A percentile compares a stretch with the other conserved stretches of the same genome.
These are phyloP conservation scores for Phoxinus dragarum DNA, from an alignment of 2,797 vertebrate genomes.

Conservation along the genomic window DNA sequence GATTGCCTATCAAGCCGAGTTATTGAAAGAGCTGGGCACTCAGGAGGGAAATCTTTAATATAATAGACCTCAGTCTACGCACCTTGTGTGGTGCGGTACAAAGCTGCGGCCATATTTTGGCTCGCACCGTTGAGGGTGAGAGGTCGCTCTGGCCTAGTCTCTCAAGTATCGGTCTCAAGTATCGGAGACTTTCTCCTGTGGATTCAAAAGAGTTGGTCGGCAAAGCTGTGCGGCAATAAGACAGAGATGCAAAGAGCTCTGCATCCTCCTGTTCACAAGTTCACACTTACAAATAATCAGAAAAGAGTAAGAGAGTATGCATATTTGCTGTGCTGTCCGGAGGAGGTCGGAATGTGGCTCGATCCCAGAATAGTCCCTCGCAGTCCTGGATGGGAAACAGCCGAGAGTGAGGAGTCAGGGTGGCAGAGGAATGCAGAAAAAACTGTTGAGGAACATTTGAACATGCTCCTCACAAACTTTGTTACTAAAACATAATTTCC, in stretches of 20 bases:
- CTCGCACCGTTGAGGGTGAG: background rate
- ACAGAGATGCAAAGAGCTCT: background rate
- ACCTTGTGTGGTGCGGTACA: background rate
- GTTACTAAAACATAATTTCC: no score
- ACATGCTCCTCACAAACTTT: no score
- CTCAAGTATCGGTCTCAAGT: background rate
- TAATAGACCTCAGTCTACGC: background rate
- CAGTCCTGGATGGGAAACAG: no score
- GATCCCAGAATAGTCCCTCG: no score
- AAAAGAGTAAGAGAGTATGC: no score
- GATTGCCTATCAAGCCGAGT: conserved; percentile 1
- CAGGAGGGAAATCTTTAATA: background rate
- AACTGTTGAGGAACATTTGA: no score
- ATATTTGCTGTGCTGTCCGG: no score
- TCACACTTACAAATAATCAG: no score
- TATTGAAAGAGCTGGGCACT: background rate
- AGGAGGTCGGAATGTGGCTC: no score
- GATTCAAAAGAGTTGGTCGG: background rate
- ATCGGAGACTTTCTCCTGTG: background rate
- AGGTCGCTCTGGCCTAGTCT: background rate
- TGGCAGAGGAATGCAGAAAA: no score
- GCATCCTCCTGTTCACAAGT: background rate
- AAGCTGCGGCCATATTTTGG: background rate
- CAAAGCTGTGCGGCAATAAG: background rate
- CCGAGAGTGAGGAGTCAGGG: no score